These are phyloP conservation scores for Lacerta bilineata DNA, from an alignment of 2,797 vertebrate genomes.

Conservation along the genomic window DNA sequence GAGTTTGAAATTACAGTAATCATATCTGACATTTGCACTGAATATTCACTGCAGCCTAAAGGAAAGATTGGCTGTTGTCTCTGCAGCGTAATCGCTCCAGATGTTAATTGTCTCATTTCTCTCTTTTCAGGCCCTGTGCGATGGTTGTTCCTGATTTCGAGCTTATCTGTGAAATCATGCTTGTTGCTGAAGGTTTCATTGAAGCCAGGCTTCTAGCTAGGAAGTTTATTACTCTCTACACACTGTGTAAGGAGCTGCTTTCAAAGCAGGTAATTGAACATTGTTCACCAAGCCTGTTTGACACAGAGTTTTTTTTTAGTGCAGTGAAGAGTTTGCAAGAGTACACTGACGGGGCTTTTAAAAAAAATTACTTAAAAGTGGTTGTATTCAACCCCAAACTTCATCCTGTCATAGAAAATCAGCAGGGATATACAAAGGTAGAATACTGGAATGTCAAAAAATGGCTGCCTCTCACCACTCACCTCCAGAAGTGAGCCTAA, in stretches of 20 bases:
- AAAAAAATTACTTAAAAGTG: too few species aligned
- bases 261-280: constrained; percentile 79
- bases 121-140: constrained; percentile 76
- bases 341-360: neutral
- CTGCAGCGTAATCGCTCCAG: neutral
- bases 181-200: constrained; percentile 82
- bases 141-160: constrained; percentile 84
- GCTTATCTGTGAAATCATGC: constrained; percentile 84
- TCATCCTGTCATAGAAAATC: constrained; percentile 8
- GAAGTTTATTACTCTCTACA: constrained; percentile 84
- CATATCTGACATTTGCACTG: neutral
- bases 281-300: neutral
- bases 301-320: neutral
- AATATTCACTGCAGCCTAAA: constrained; percentile 5
- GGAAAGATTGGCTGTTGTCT: neutral
- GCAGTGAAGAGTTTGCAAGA: neutral
- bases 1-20: constrained; percentile 1
- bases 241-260: constrained; percentile 81
- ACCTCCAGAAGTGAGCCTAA: neutral
- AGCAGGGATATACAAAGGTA: constrained; percentile 3
- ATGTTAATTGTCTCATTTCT: neutral
- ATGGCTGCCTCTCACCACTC: neutral
- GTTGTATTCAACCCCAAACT: constrained; percentile 9
- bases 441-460: neutral
- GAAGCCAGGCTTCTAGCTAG: constrained; percentile 80